These are phyloP conservation scores for Bilobella aurantiaca DNA, from an alignment of 1,140 invertebrate species.

Conservation along the genomic window DNA sequence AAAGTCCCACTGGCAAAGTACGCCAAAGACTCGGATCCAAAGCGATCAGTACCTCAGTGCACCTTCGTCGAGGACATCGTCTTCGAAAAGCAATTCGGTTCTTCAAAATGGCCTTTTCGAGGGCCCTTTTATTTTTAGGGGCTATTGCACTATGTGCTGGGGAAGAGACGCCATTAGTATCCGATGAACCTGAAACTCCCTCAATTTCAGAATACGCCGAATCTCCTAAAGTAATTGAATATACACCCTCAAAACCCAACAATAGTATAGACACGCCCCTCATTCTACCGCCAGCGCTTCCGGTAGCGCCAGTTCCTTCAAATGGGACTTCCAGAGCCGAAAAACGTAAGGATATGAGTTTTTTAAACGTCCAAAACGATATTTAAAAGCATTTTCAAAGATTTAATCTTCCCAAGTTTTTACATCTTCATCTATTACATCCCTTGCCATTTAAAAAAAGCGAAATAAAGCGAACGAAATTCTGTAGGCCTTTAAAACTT, in stretches of 20 bases:
- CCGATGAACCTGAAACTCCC: no score
- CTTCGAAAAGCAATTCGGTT: not conserved
- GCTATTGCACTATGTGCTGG: not conserved
- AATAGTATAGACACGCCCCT: not conserved
- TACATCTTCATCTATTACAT: not conserved
- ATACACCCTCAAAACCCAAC: not conserved
- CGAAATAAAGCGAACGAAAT: no score
- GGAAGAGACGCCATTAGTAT: no score
- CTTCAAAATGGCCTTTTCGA: not conserved
- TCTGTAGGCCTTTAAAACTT: not conserved
- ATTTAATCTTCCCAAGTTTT: not conserved
- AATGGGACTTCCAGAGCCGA: slow-evolving; percentile 31
- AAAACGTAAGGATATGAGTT: slow-evolving; percentile 28
- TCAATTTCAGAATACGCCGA: no score
- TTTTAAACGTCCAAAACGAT: not conserved
- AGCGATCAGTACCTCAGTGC: not conserved
- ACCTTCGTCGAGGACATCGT: not conserved
- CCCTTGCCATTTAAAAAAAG: no score
- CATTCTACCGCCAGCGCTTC: slow-evolving; percentile 11
- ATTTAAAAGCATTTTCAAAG: not conserved
- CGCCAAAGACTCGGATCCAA: not conserved
- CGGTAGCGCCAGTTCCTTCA: slow-evolving; percentile 16
- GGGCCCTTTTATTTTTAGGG: not conserved
- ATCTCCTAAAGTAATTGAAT: not conserved
- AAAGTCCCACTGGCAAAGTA: not conserved